Base-by-base conservation (phyloP, 92 coral and sea anemone species). In the Palythoa grandis region DNA sequence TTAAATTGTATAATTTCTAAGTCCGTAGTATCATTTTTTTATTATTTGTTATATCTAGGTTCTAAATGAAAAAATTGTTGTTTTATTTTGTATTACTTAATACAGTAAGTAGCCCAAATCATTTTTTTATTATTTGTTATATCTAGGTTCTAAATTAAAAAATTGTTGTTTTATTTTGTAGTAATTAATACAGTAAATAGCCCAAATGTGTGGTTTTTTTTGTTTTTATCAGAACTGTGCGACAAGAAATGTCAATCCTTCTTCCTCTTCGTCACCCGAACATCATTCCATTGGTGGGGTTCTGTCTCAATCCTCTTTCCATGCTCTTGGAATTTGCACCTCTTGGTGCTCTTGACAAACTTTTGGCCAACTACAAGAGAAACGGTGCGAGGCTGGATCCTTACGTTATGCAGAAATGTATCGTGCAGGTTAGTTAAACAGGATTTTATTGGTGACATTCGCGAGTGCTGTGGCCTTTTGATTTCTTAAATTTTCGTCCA, bases 271-370 rank as follows among this genome's bases (percentile, higher is more conserved):
- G 94, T 52, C 99, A 96, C 77, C 95, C 82, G 29, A 93, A 95
- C 73, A 92, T 96, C 80, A 94, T 96, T 12, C 92, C 96, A 43
- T 88, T 96, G 74, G 83, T 90, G 68, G 99, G 99, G 17, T 93
- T 91, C 90, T 96, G 99, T 85, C 94, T 96, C 66, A 96, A 92
- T 58, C 99, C 99, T 17, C 91, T 96, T 24, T 95, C 96, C 8
- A 92, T 96, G 94, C 86, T 96, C 77, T 78, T 96, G 86, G 99
- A 96, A 85, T 96, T 93, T 52, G 99, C 99, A 7, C 99, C 99
- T 37, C 90, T 84, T 23, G 98, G 98, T 68, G 98, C 98, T 56
- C 88, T 96, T 92, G 99, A 96, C 86, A 89, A 86, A 82, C 82
- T 96, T 4, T 90, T 96, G 52, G 94, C 92, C 22, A 93, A 89